Base-by-base conservation (phyloP, 2,888 invertebrate species). In the Trypoxylon attenuatum region DNA sequence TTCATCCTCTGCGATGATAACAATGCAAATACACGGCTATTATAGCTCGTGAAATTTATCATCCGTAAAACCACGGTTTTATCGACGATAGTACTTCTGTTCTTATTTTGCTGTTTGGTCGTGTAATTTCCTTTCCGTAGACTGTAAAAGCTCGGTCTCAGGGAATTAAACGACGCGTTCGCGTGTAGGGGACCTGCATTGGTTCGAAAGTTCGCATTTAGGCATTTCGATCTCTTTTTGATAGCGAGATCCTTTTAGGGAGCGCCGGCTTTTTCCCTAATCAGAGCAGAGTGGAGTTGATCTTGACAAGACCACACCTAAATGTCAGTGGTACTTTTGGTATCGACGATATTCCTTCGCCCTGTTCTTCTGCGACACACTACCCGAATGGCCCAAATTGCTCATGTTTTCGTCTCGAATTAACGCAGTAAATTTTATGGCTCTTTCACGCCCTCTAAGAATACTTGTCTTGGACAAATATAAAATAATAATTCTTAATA, bases 301-400 rank as follows among this genome's bases (percentile, higher is more conserved):
- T 33, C 50, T 47, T 10, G 33, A 61, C 50, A 58, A 58, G 64
- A 57, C 73, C 68, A 27, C 71, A 47, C 68, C 73, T 73, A 58
- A 52, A 46, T 53, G 52, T 60, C 60, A 39, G 13, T 58, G 16
- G 46, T 59, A 47, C 21, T 46, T 67, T 50, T 25, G 13, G 8
- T 41, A 45, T 33, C 33, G 33, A 13, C 33, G 33, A 33, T 33
- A 73, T 39, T 27, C 51, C 59, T 59, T 27, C 55, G 46, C 55
- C 52, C 43, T n/a, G 29, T 50, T 52, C 39, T 42, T 2, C 43
- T 53, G 23, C 27, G n/a, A 5, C 16, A 39, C 13, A 19, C 50
- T 22, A 18, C 22, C 53, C 16, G 4, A 15, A 8, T 29, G 27
- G 18, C 1, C 10, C 8, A 1, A 10, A 4, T 10, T 13, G 13